phyloP scores from a whole-genome alignment of 2,888 invertebrate genomes.

The Cremastobaeus sp. region DNA sequence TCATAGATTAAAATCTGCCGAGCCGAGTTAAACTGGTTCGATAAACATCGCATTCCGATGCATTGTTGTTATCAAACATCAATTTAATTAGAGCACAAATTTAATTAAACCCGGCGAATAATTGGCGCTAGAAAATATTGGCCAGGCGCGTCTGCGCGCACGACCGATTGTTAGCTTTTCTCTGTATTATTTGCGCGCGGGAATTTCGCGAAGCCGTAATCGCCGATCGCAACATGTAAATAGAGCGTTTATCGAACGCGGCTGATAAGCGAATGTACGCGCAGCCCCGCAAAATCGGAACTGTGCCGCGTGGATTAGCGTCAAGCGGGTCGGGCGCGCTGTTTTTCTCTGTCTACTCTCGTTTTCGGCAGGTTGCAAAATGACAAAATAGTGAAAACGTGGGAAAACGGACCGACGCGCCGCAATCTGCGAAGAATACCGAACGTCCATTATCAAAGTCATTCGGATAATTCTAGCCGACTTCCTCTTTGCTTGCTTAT shows the following conservation, averaged over 20 bases:
- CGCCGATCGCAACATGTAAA: slow-evolving; percentile 6
- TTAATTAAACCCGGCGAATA: too few relatives aligned
- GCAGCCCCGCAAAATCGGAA: slow-evolving; percentile 23
- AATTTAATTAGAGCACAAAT: too few relatives aligned
- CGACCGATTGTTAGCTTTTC: too few relatives aligned
- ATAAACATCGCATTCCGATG: too few relatives aligned
- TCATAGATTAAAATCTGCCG: too few relatives aligned
- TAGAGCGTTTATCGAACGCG: slow-evolving; percentile 19
- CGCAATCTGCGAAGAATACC: slow-evolving; percentile 64
- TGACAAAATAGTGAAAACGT: slow-evolving; percentile 68
- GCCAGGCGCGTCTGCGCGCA: too few relatives aligned
- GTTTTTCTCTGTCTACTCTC: slow-evolving; percentile 61
- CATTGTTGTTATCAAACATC: too few relatives aligned
- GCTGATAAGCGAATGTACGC: slow-evolving; percentile 12
- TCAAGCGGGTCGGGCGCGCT: slow-evolving; percentile 16
- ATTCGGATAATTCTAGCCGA: slow-evolving; percentile 36
- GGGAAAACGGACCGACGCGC: slow-evolving; percentile 61
- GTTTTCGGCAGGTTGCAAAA: slow-evolving; percentile 63
- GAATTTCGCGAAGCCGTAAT: slow-evolving; percentile 10
- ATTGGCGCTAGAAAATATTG: too few relatives aligned
- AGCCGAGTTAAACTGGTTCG: too few relatives aligned
- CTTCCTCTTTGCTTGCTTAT: slow-evolving; percentile 35
- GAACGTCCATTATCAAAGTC: slow-evolving; percentile 60
- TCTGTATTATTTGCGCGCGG: too few relatives aligned
- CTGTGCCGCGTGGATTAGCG: too few relatives aligned